Percentiles rank a stretch among this genome's conserved stretches.
Evolutionary conservation across 1,140 invertebrate species (phyloP).

Genomic region (Eubasilissa regina): DNA sequence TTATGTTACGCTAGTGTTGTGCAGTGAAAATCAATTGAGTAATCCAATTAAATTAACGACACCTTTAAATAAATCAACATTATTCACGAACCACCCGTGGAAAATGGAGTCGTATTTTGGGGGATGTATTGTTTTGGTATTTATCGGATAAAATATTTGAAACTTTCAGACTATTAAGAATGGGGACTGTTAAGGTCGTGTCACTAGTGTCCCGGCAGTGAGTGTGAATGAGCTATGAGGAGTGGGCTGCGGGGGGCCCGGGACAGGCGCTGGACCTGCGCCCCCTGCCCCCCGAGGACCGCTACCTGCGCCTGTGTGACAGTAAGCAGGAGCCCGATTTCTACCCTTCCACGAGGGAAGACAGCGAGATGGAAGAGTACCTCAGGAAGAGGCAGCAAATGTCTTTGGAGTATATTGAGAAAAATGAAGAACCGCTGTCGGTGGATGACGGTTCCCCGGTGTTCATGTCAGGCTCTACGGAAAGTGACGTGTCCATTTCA

Average conservation of each 20-base stretch:
- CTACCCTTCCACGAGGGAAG: conserved; percentile 37
- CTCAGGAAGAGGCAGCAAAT: conserved; percentile 52
- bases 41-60: too few species aligned
- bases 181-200: too few species aligned
- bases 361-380: conserved; percentile 55
- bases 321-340: conserved; percentile 46
- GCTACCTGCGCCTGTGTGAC: conserved; percentile 44
- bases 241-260: conserved; percentile 31
- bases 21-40: too few species aligned
- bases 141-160: too few species aligned
- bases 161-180: too few species aligned
- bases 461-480: conserved; percentile 40
- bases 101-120: too few species aligned
- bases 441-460: conserved; percentile 52
- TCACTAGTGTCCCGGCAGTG: conserved; percentile 9
- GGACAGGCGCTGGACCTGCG: conserved; percentile 53
- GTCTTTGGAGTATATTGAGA: conserved; percentile 54
- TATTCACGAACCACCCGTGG: too few species aligned
- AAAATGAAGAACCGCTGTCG: conserved; percentile 49
- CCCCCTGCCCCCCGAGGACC: conserved; percentile 45
- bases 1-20: too few species aligned
- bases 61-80: too few species aligned
- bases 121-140: too few species aligned
- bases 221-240: conserved; percentile 49
- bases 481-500: conserved; percentile 4